These are phyloP conservation scores for Drosophila monieri DNA, from an alignment of 2,888 invertebrate species.

Conservation along the genomic window DNA sequence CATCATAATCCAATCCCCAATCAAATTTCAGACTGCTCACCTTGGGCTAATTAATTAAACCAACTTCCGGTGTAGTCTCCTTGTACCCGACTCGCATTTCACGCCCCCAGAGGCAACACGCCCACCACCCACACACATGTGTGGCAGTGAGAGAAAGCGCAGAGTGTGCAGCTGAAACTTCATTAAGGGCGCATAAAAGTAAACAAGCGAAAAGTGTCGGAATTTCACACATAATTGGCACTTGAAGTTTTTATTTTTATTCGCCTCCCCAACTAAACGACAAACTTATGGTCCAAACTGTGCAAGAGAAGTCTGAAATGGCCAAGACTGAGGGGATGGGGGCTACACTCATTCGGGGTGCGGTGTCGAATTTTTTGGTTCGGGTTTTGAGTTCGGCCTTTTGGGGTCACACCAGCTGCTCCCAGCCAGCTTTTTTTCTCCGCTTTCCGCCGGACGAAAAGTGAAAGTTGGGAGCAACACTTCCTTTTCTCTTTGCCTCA, in stretches of 20 bases:
- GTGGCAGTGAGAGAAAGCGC: background rate
- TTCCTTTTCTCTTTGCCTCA: slow-evolving; percentile 54
- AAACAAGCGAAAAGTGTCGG: slow-evolving; percentile 77
- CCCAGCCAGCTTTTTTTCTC: slow-evolving; percentile 37
- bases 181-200: slow-evolving; percentile 76
- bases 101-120: slow-evolving; percentile 4
- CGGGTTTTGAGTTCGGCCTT: slow-evolving; percentile 35
- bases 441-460: slow-evolving; percentile 48
- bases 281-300: slow-evolving; percentile 68
- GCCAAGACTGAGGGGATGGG: background rate
- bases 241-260: slow-evolving; percentile 77
- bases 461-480: slow-evolving; percentile 76
- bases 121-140: slow-evolving; percentile 10
- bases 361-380: slow-evolving; percentile 15
- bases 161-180: slow-evolving; percentile 56
- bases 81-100: slow-evolving; percentile 33
- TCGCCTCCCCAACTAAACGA: slow-evolving; percentile 63
- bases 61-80: slow-evolving; percentile 12
- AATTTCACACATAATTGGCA: slow-evolving; percentile 79
- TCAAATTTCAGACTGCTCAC: slow-evolving; percentile 29
- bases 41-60: slow-evolving; percentile 35
- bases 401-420: slow-evolving; percentile 61
- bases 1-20: background rate
- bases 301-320: slow-evolving; percentile 4
- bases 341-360: slow-evolving; percentile 1